Base-by-base conservation (phyloP, 2,113 vertebrate genomes). In the Typhlomys cinereus region DNA sequence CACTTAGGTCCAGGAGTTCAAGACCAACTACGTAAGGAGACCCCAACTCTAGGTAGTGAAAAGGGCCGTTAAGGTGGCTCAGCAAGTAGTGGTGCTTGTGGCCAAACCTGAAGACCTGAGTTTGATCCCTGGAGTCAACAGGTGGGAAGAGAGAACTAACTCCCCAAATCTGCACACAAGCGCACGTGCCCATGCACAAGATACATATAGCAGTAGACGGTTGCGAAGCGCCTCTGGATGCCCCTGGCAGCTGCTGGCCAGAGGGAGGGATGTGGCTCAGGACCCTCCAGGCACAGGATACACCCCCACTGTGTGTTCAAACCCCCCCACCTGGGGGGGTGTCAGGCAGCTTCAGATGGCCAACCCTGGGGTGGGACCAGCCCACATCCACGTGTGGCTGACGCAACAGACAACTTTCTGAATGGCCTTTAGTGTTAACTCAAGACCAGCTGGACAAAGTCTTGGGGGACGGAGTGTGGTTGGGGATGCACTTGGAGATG, bases 371-470 rank as follows among this genome's bases (percentile, higher is more conserved):
- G 15, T 12, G 1, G 36, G 39, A 13, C 46, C 0, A 1, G 44
- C 48, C 20, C 4, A 1, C 0, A 18, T 57, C 44, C 7, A 9
- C 10, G 11, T 23, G 2, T 13, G 29, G 29, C 10, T 36, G 1
- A 1, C 0, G 9, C 6, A 27, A 10, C 15, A 4, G 74, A 20
- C 23, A 57, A 21, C 44, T n/a, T 81, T 21, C 15, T 23, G 17
- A 69, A 80, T 0, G 0, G 41, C n/a, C 2, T 36, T 88, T 39
- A 23, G 27, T 73, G 21, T n/a, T n/a, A n/a, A 57, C n/a, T n/a
- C n/a, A 6, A 62, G 39, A 73, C 6, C 13, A 27, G 2, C 20
- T 29, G 7, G 13, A 12, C 7, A 0, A 23, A 54, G 34, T 76
- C 17, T 6, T 41, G 39, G 3, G 0, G 67, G 59, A 20, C 0